These are phyloP conservation scores for Poecilus cupreus DNA, from an alignment of 2,888 invertebrate genomes.

Conservation along the genomic window DNA sequence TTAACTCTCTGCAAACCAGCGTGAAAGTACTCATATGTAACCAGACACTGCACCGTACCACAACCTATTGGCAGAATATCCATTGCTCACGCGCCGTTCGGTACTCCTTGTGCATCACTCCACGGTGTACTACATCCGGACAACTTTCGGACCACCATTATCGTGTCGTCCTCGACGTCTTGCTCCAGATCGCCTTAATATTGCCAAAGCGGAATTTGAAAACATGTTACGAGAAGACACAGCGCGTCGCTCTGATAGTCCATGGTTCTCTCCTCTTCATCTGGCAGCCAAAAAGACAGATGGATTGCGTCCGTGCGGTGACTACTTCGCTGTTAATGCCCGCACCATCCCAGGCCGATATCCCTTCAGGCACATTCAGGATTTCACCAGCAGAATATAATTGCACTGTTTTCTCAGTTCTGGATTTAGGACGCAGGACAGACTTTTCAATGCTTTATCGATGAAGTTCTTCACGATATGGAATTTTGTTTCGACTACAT, in stretches of 20 bases:
- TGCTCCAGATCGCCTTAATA: constrained; percentile 64
- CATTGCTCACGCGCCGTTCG: neutral
- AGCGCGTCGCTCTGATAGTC: constrained; percentile 63
- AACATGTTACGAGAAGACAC: constrained; percentile 64
- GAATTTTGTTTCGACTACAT: constrained; percentile 63
- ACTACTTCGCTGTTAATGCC: constrained; percentile 67
- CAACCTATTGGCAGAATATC: neutral
- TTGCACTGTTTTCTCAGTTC: constrained; percentile 63
- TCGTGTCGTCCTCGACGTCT: constrained; percentile 64
- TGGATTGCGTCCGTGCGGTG: constrained; percentile 68
- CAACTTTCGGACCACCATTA: constrained; percentile 60
- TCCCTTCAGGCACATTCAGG: constrained; percentile 66
- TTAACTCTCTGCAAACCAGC: neutral
- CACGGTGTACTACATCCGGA: neutral
- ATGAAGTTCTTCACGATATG: constrained; percentile 58
- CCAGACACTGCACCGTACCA: neutral
- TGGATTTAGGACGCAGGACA: constrained; percentile 66
- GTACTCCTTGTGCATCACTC: neutral
- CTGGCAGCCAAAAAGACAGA: constrained; percentile 63
- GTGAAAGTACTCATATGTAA: neutral
- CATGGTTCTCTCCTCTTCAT: constrained; percentile 65
- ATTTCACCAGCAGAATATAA: constrained; percentile 62
- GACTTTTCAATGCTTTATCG: constrained; percentile 64
- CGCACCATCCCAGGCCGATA: constrained; percentile 67
- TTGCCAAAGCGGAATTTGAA: constrained; percentile 64